These are phyloP conservation scores for Babylonia areolata DNA, from an alignment of 1,140 invertebrate species.

Conservation along the genomic window DNA sequence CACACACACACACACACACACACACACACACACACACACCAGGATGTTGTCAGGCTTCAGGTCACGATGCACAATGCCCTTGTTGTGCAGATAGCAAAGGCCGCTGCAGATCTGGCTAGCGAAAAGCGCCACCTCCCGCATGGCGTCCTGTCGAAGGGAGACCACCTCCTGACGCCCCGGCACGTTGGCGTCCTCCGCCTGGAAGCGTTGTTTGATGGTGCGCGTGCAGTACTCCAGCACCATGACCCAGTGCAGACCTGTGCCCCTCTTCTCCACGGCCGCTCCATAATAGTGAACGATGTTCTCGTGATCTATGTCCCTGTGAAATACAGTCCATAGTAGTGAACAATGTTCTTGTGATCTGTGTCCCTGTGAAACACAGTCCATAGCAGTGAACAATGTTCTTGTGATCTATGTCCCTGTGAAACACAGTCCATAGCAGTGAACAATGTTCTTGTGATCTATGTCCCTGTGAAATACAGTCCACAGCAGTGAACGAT, in stretches of 20 bases:
- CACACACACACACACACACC: constrained; percentile 44
- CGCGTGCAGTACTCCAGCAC: constrained; percentile 64
- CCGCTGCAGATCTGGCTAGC: constrained; percentile 59
- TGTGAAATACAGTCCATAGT: not conserved
- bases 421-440: not conserved
- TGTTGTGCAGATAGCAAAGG: constrained; percentile 63
- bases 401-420: constrained; percentile 2
- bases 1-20: no score
- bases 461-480: constrained; percentile 45
- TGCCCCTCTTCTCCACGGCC: constrained; percentile 37
- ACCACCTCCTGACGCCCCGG: constrained; percentile 23
- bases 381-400: constrained; percentile 61
- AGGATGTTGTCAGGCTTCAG: constrained; percentile 71
- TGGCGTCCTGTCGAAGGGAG: constrained; percentile 47
- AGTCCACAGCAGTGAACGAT: not conserved
- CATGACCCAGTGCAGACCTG: constrained; percentile 62
- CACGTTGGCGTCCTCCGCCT: constrained; percentile 29
- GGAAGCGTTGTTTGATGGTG: constrained; percentile 60
- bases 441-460: constrained; percentile 18
- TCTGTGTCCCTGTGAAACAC: constrained; percentile 44
- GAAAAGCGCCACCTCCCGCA: constrained; percentile 55
- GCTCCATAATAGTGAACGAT: constrained; percentile 65
- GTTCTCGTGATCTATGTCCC: constrained; percentile 37
- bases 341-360: constrained; percentile 18
- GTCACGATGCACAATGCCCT: constrained; percentile 68